Conservation (phyloP, 2,113 vertebrate genomes). For the Sisor rabdophorus region DNA sequence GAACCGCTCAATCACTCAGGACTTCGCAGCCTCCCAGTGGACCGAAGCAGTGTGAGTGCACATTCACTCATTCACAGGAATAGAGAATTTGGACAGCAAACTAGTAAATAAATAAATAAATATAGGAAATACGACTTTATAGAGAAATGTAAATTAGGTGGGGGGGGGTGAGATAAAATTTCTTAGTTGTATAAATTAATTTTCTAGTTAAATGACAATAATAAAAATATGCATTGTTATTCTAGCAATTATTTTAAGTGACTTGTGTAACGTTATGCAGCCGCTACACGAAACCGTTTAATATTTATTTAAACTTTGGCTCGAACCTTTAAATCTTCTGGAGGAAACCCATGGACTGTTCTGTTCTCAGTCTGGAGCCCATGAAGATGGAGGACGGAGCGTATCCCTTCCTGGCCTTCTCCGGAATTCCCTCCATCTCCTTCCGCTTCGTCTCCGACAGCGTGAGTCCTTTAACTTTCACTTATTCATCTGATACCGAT, state of each 20-base stretch:
- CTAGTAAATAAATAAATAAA: no score
- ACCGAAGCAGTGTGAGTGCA: constrained; percentile 64
- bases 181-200: no score
- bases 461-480: constrained; percentile 51
- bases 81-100: no score
- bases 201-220: no score
- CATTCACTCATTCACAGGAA: neutral
- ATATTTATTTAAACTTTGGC: no score
- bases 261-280: no score
- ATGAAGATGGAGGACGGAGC: constrained; percentile 79
- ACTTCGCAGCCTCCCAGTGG: constrained; percentile 60
- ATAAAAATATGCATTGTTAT: no score
- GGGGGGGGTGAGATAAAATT: no score
- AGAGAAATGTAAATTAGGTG: no score
- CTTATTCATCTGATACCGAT: neutral
- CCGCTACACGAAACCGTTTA: no score
- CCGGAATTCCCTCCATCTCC: constrained; percentile 87
- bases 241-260: no score
- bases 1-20: constrained; percentile 23
- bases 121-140: no score
- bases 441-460: constrained; percentile 72
- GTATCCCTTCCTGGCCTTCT: constrained; percentile 81
- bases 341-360: neutral
- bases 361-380: constrained; percentile 61
- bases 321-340: neutral